Conservation (phyloP, 2,888 invertebrate species). For the Trachelus tabidus region DNA sequence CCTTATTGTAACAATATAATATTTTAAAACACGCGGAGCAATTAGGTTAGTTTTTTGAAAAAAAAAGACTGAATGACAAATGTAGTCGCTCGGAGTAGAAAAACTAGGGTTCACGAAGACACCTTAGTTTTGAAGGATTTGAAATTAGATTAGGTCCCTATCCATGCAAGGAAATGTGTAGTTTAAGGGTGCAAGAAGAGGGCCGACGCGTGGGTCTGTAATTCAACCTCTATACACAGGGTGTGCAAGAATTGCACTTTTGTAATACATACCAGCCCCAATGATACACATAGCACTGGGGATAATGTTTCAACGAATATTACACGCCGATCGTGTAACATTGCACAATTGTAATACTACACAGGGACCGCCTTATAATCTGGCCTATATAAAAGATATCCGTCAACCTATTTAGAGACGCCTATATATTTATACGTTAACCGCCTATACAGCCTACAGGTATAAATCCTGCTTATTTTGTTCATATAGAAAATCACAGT, state of each 20-base stretch:
- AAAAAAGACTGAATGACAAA: background rate
- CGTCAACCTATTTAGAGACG: background rate
- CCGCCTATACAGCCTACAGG: background rate
- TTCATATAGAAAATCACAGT: background rate
- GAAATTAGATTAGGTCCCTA: background rate
- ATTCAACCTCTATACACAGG: constrained; percentile 2
- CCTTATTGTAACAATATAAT: background rate
- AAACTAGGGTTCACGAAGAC: background rate
- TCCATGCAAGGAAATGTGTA: background rate
- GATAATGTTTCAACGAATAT: constrained; percentile 30
- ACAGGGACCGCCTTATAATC: constrained; percentile 12
- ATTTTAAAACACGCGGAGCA: background rate
- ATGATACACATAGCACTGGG: background rate
- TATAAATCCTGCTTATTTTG: background rate
- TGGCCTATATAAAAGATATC: background rate
- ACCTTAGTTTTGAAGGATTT: background rate
- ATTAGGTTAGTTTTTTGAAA: too few relatives aligned
- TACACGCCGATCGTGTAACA: constrained; percentile 36
- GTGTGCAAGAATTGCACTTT: constrained; percentile 33
- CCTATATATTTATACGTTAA: background rate
- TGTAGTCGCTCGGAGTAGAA: background rate
- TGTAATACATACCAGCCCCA: constrained; percentile 16
- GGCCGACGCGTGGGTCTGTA: background rate
- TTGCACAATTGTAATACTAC: constrained; percentile 32
- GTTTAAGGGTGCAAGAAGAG: background rate